Evolutionary conservation across 2,797 vertebrate genomes (phyloP), one percentile per base, ranked within the genome.

Genomic region (Chromis chromis): DNA sequence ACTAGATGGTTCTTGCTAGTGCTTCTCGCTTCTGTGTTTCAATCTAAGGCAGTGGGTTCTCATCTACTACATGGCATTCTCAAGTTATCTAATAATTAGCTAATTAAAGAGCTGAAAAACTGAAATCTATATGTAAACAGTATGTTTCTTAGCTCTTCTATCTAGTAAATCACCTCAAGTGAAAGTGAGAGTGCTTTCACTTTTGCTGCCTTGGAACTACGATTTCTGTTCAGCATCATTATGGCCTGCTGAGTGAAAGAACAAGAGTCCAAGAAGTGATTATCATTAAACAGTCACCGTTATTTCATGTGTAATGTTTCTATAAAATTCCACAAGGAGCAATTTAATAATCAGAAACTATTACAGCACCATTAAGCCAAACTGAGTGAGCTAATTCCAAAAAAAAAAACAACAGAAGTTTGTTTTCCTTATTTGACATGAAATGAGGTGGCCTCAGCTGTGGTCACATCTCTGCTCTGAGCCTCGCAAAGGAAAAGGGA

Each of bases 401-500:
- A 4, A 59, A 56, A 44, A 13, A 24, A 14, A 21, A n/a, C n/a
- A 0, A 39, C 17, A 13, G 33, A 21, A 19, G 19, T 54, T 36
- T 10, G 4, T 52, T 31, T 44, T 65, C 40, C 66, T 39, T 16
- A 27, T 49, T n/a, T 24, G 13, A 50, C 25, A 22, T 66, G 36
- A 6, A 31, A 72, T 6, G 49, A 76, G 46, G 27, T 31, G 48
- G 59, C 36, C 33, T 76, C 62, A 33, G 69, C 58, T 12, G 33
- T 39, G 55, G 53, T 33, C 14, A 46, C n/a, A 39, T 67, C 48
- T 61, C 56, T 52, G 25, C 16, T 49, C 55, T 42, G 57, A 76
- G 68, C 70, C 44, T 65, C n/a, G 0, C 28, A 67, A 52, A 70
- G 27, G 36, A 70, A 62, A 55, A 67, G 50, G 65, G 65, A 71